These are phyloP conservation scores for Drosophila nr. fundita DNA, from an alignment of 2,888 invertebrate species.

Conservation along the genomic window DNA sequence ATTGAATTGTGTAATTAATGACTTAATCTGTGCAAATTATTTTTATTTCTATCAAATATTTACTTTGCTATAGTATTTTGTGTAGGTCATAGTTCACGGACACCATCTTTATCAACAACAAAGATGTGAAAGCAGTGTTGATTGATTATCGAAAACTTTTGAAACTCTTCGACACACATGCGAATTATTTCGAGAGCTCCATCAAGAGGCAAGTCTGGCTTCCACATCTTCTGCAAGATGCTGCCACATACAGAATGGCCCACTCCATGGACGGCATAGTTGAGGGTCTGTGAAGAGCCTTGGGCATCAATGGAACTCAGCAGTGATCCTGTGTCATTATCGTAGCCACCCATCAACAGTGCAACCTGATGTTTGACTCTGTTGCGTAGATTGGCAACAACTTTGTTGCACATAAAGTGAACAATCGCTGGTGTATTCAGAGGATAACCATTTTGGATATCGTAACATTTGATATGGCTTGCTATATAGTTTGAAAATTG, in stretches of 20 bases:
- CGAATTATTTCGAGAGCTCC: conserved; percentile 92
- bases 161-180: conserved; percentile 94
- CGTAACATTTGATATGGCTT: conserved; percentile 97
- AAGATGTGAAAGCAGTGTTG: conserved; percentile 95
- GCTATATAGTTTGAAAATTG: conserved; percentile 98
- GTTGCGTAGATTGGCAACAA: conserved; percentile 95
- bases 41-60: background rate
- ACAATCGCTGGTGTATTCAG: conserved; percentile 94
- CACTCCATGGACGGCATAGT: conserved; percentile 96
- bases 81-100: conserved; percentile 84
- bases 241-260: conserved; percentile 94
- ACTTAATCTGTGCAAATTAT: background rate
- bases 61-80: background rate
- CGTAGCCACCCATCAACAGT: conserved; percentile 86
- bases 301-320: conserved; percentile 96
- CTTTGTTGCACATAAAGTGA: conserved; percentile 93
- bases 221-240: conserved; percentile 95
- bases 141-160: conserved; percentile 93
- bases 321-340: conserved; percentile 92
- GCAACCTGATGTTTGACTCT: conserved; percentile 85
- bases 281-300: conserved; percentile 92
- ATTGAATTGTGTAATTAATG: background rate
- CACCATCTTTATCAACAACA: conserved; percentile 92
- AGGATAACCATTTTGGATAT: conserved; percentile 98
- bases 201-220: conserved; percentile 89